Evolutionary conservation across 2,113 vertebrate genomes (phyloP).

Genomic region (Hoplias malabaricus): DNA sequence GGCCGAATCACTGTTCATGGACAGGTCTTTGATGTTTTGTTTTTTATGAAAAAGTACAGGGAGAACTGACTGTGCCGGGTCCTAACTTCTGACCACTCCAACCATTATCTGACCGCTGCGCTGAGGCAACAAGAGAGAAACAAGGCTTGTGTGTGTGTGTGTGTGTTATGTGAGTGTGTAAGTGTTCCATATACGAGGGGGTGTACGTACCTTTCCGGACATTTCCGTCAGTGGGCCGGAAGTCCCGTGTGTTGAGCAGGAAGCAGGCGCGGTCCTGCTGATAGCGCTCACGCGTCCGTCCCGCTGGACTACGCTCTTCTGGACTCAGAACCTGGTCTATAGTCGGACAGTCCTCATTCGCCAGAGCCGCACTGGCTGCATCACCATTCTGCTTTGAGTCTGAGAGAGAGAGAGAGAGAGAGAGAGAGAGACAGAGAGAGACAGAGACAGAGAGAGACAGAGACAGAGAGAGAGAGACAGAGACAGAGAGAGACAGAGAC

Average conservation of each 20-base stretch:
- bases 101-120: neutral
- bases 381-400: conserved; percentile 89
- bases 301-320: conserved; percentile 86
- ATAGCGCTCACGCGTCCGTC: conserved; percentile 80
- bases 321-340: conserved; percentile 92
- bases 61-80: too few species aligned
- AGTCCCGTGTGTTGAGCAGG: conserved; percentile 87
- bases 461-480: neutral
- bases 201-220: conserved; percentile 86
- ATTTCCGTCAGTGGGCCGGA: conserved; percentile 87
- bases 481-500: conserved; percentile 22
- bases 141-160: neutral
- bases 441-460: neutral
- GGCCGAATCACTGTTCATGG: too few species aligned
- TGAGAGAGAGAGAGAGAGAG: conserved; percentile 34
- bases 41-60: neutral
- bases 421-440: neutral
- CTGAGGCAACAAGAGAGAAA: conserved; percentile 3
- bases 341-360: conserved; percentile 90
- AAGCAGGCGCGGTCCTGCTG: conserved; percentile 91
- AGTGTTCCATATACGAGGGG: conserved; percentile 21
- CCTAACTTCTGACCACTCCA: neutral
- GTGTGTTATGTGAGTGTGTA: neutral
- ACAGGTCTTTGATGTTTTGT: too few species aligned
- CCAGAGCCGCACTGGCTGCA: conserved; percentile 85